Base-by-base conservation (phyloP, 2,113 vertebrate genomes). In the Rhineura floridana region DNA sequence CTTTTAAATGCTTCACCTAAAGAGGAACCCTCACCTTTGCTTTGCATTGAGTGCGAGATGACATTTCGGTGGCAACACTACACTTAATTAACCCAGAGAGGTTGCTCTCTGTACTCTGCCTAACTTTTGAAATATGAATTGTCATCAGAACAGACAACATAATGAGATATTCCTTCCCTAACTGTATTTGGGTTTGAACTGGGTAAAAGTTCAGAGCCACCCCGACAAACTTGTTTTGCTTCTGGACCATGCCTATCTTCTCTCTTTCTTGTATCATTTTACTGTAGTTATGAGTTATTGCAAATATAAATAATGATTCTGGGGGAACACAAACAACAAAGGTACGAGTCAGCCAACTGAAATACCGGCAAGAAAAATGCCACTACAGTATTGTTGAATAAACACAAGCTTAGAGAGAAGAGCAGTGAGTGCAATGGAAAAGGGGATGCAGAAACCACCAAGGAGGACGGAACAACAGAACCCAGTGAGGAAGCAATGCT, bases 291-390 rank as follows among this genome's bases (percentile, higher is more conserved):
- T 81, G 69, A 62, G 10, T 82, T 87, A 87, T 59, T 87, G 30
- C 48, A 80, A 87, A 73, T 81, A 87, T 87, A 44, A 87, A 81
- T 63, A 36, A 73, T 87, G 39, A 42, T 87, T 81, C 50, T 81
- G 52, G 75, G 79, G 59, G 39, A 87, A 87, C 25, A 42, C 67
- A 81, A 30, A 33, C 42, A 81, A 62, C 78, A 81, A 48, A 73
- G 46, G 39, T 42, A 73, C 23, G 28, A 73, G 30, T 46, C 52
- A 81, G 78, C 28, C 52, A 81, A 63, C 21, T 72, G 79, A 87
- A 81, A 87, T 62, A 81, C 46, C 25, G 50, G 67, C 30, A 30
- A 19, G 63, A 50, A 50, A 86, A 65, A 73, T n/a, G n/a, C n/a
- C n/a, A n/a, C n/a, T n/a, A 69, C 25, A 3, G 39, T 17, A 73